phyloP scores from a whole-genome alignment of 1,140 invertebrate species.

The Euschistus heros region DNA sequence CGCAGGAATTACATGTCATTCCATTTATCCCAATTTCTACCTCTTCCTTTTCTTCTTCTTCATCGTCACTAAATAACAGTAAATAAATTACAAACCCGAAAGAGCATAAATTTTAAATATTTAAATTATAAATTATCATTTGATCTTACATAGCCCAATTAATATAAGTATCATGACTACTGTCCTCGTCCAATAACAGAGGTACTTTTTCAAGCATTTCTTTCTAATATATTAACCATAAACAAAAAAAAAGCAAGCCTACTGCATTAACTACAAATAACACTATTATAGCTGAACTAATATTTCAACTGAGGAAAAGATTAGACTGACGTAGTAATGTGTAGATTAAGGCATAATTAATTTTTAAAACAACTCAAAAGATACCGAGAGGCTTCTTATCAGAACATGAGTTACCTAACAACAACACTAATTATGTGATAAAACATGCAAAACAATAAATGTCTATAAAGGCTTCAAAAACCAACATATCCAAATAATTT shows the following conservation, averaged over 20 bases:
- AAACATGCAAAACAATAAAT: too few species aligned
- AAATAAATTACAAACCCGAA: neutral
- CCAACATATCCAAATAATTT: too few species aligned
- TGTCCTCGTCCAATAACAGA: neutral
- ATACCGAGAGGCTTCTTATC: too few species aligned
- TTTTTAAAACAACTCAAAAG: too few species aligned
- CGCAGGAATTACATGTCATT: conserved; percentile 78
- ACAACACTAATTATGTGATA: too few species aligned
- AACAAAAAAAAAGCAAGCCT: neutral
- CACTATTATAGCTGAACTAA: too few species aligned
- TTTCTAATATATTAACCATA: neutral
- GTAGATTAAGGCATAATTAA: too few species aligned
- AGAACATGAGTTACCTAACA: too few species aligned
- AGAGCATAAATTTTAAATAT: neutral
- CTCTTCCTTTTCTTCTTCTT: conserved; percentile 24
- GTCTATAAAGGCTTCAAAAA: too few species aligned
- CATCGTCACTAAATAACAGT: conserved; percentile 21
- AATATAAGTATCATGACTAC: neutral
- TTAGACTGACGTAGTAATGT: too few species aligned
- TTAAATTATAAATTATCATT: neutral
- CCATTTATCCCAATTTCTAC: conserved; percentile 46
- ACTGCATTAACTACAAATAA: too few species aligned
- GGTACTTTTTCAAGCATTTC: neutral
- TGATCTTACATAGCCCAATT: neutral
- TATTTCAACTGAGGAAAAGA: too few species aligned